A percentile compares a stretch with the other conserved stretches of the same genome.
Evolutionary conservation across 2,113 vertebrate genomes (phyloP).

Genomic region (Herpetotheres cachinnans): DNA sequence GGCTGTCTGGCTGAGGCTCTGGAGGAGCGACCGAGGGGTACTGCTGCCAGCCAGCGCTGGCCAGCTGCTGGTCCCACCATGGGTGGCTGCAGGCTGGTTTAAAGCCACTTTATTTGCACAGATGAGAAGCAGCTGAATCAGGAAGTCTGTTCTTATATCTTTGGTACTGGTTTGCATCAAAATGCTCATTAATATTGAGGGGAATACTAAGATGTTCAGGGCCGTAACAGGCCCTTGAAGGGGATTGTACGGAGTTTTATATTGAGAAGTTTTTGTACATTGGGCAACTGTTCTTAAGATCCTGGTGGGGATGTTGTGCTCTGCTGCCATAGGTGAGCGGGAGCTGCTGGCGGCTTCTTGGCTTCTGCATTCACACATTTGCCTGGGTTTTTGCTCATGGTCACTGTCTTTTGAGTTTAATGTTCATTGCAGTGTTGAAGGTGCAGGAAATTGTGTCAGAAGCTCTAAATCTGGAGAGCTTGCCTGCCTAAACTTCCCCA

Average conservation of each 20-base stretch:
- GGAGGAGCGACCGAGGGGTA: not conserved
- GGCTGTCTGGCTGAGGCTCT: not conserved
- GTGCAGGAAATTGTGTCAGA: not conserved
- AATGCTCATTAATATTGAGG: not conserved
- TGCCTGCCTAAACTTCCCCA: not conserved
- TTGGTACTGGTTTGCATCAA: not conserved
- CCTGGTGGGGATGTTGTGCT: not conserved
- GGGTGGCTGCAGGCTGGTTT: not conserved
- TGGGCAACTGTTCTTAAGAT: not conserved
- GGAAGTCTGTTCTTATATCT: not conserved
- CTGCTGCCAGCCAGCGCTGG: not conserved
- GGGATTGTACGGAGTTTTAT: not conserved
- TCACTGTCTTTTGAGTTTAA: not conserved
- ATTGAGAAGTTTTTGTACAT: not conserved
- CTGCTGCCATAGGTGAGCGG: not conserved
- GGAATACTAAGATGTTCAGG: not conserved
- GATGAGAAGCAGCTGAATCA: not conserved
- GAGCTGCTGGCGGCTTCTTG: not conserved
- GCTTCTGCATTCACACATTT: rapidly evolving
- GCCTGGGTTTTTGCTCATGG: not conserved
- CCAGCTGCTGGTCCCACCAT: rapidly evolving
- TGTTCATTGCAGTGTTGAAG: not conserved
- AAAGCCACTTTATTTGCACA: not conserved
- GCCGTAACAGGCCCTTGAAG: not conserved
- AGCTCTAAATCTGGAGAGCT: not conserved